Conservation (phyloP, 2,888 invertebrate genomes). For the Ypsolopha scabrella region DNA sequence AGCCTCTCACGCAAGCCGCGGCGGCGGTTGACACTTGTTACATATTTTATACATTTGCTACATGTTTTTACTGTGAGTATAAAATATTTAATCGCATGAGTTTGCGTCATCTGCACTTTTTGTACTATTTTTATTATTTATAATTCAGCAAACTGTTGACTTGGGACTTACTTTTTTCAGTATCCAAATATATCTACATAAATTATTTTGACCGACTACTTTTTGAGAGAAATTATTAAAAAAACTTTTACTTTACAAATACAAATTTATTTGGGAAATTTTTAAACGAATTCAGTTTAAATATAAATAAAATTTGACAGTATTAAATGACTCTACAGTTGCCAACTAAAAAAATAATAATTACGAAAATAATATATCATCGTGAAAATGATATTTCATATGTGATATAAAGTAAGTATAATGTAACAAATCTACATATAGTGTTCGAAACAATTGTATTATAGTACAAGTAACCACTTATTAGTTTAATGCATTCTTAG, state of each 20-base stretch:
- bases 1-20: slow-evolving; percentile 31
- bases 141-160: slow-evolving; percentile 2
- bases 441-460: not conserved
- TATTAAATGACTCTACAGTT: too few relatives aligned
- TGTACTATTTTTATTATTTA: not conserved
- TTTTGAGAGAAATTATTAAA: too few relatives aligned
- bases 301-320: too few relatives aligned
- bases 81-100: slow-evolving; percentile 32
- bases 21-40: slow-evolving; percentile 33
- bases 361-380: slow-evolving; percentile 45
- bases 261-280: too few relatives aligned
- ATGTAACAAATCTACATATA: not conserved
- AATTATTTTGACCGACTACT: too few relatives aligned
- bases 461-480: not conserved
- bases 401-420: slow-evolving; percentile 63
- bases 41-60: slow-evolving; percentile 27
- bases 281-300: too few relatives aligned
- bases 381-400: slow-evolving; percentile 55
- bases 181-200: too few relatives aligned
- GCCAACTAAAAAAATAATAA: slow-evolving; percentile 31
- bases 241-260: too few relatives aligned
- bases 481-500: not conserved
- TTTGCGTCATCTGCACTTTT: slow-evolving; percentile 10
- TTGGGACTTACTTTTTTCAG: not conserved
- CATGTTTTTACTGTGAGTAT: slow-evolving; percentile 20